These are phyloP conservation scores for Romanogobio albipinnatus DNA, from an alignment of 2,113 vertebrate species.

Conservation along the genomic window DNA sequence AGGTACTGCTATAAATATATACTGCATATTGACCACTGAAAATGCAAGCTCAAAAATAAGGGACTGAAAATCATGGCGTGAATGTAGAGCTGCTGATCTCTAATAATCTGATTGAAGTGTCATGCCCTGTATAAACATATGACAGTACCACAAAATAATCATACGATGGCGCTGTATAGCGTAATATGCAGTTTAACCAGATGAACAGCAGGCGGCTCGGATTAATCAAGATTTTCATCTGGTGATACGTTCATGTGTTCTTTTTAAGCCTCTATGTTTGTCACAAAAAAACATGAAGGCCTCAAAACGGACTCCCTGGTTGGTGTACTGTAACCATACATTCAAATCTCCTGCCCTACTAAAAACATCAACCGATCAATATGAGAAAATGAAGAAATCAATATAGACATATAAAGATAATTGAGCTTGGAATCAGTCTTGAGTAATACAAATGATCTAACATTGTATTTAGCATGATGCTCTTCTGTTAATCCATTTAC, in stretches of 20 bases:
- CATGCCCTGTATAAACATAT: neutral
- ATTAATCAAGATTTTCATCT: slow-evolving; percentile 60
- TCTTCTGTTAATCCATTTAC: neutral
- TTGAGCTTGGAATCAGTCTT: neutral
- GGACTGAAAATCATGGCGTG: neutral
- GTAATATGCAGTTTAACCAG: slow-evolving; percentile 33
- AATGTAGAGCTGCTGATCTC: neutral
- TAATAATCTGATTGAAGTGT: neutral
- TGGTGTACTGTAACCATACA: neutral
- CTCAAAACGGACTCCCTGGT: neutral
- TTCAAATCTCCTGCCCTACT: neutral
- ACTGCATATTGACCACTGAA: neutral
- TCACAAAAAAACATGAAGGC: neutral
- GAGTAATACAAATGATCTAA: neutral
- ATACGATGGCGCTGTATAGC: slow-evolving; percentile 37
- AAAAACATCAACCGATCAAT: neutral
- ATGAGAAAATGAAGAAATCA: neutral
- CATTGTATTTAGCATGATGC: neutral
- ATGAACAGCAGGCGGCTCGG: slow-evolving; percentile 66
- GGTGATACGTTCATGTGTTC: neutral
- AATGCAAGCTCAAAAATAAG: neutral
- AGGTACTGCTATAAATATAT: neutral
- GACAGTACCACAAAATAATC: neutral
- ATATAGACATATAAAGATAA: neutral
- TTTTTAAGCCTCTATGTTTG: slow-evolving; percentile 18